Conservation (phyloP, 1,140 invertebrate species). For the Brachionus rubens region DNA sequence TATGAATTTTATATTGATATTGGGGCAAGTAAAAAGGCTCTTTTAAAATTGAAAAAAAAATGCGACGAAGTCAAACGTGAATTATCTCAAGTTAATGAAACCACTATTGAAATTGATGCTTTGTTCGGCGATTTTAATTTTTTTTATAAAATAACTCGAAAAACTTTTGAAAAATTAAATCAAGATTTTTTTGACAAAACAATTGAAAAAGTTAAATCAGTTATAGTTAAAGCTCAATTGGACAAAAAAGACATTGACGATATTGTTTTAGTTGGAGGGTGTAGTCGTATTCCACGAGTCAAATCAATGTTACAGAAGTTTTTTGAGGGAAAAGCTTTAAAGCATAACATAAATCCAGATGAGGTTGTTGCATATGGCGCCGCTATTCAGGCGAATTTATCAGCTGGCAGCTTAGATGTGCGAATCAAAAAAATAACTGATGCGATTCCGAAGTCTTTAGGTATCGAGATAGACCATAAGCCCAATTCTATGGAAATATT, state of each 20-base stretch:
- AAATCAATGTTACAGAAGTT: conserved; percentile 61
- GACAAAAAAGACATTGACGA: conserved; percentile 60
- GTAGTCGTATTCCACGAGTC: conserved; percentile 67
- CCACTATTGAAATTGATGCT: conserved; percentile 51
- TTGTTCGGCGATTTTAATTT: conserved; percentile 8
- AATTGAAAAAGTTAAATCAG: conserved; percentile 55
- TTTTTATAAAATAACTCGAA: background rate
- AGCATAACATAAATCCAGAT: conserved; percentile 52
- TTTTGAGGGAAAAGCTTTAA: conserved; percentile 58
- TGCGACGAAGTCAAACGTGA: conserved; percentile 52
- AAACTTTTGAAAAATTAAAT: conserved; percentile 52
- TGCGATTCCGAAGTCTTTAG: conserved; percentile 55
- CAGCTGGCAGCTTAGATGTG: conserved; percentile 53
- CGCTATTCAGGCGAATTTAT: conserved; percentile 58
- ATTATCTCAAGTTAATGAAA: conserved; percentile 54
- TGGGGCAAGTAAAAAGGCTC: conserved; percentile 46
- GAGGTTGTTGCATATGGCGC: conserved; percentile 66
- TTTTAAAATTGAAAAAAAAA: conserved; percentile 58
- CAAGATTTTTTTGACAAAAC: conserved; percentile 54
- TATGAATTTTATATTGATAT: conserved; percentile 51
- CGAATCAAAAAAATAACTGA: conserved; percentile 56
- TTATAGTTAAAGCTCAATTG: conserved; percentile 55
- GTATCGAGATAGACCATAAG: conserved; percentile 61
- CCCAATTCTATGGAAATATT: too few relatives aligned
- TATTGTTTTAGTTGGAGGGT: conserved; percentile 66